phyloP scores from a whole-genome alignment of 2,888 invertebrate genomes.

The Adineta ricciae region DNA sequence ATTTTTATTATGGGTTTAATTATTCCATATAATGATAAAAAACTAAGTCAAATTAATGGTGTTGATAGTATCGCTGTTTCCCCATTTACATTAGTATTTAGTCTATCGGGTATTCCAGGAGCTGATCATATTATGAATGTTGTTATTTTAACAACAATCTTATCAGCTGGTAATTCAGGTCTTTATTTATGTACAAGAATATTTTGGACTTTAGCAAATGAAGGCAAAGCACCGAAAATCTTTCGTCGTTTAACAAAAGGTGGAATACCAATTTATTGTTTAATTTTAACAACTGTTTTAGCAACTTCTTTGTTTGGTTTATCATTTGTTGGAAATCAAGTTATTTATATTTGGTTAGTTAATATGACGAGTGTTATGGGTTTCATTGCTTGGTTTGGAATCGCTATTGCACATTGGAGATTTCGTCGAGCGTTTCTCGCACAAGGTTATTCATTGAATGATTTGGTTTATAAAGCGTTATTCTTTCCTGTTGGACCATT shows the following conservation, averaged over 20 bases:
- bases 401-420: background rate
- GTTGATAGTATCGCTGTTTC: background rate
- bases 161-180: background rate
- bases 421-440: background rate
- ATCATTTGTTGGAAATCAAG: background rate
- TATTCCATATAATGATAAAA: background rate
- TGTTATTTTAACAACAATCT: background rate
- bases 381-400: background rate
- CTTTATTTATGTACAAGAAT: background rate
- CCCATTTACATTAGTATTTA: background rate
- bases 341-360: background rate
- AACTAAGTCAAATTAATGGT: background rate
- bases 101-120: background rate
- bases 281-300: background rate
- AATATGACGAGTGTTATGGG: background rate
- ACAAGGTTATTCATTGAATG: background rate
- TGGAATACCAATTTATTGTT: background rate
- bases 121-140: background rate
- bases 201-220: background rate
- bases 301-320: background rate
- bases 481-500: background rate
- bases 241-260: background rate
- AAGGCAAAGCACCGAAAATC: background rate
- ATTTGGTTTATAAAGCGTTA: background rate
- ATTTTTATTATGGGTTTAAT: background rate